Evolutionary conservation across 2,888 invertebrate genomes (phyloP).

Genomic region (Drosophila histrio): DNA sequence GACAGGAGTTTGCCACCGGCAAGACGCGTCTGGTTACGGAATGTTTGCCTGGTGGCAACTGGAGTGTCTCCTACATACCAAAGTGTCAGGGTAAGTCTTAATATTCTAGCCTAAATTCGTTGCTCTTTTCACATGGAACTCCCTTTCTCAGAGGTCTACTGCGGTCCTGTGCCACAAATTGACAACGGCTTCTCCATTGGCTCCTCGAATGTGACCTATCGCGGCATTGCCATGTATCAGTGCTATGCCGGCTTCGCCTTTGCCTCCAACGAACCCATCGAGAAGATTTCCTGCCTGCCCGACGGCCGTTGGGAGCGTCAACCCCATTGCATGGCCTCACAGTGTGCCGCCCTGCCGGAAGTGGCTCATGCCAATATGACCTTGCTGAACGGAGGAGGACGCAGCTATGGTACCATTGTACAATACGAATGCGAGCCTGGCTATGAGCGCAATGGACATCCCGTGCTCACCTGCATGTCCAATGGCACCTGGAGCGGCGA

Average conservation of each 20-base stretch:
- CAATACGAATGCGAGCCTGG: conserved; percentile 96
- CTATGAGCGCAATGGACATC: conserved; percentile 93
- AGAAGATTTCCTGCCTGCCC: conserved; percentile 94
- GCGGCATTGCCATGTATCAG: conserved; percentile 96
- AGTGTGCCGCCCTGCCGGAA: conserved; percentile 94
- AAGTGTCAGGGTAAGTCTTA: conserved; percentile 91
- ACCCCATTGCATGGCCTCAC: conserved; percentile 95
- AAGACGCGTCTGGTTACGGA: conserved; percentile 92
- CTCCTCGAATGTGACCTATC: conserved; percentile 97
- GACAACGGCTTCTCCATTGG: conserved; percentile 98
- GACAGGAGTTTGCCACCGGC: conserved; percentile 97
- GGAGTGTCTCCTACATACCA: conserved; percentile 96
- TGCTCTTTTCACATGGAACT: background rate
- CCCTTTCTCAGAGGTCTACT: conserved; percentile 90
- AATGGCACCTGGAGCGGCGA: conserved; percentile 98
- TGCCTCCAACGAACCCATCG: conserved; percentile 93
- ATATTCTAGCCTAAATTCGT: background rate
- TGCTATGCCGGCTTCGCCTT: conserved; percentile 98
- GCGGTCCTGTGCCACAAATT: conserved; percentile 98
- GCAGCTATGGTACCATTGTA: conserved; percentile 96
- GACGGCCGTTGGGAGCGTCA: conserved; percentile 97
- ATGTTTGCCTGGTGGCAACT: conserved; percentile 95
- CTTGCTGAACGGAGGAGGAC: conserved; percentile 94
- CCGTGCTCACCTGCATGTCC: conserved; percentile 96
- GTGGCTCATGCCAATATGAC: conserved; percentile 94